Percentiles rank a stretch among this genome's conserved stretches.
These are phyloP conservation scores for Phaethornis superciliosus DNA, from an alignment of 2,113 vertebrate species.

Conservation along the genomic window DNA sequence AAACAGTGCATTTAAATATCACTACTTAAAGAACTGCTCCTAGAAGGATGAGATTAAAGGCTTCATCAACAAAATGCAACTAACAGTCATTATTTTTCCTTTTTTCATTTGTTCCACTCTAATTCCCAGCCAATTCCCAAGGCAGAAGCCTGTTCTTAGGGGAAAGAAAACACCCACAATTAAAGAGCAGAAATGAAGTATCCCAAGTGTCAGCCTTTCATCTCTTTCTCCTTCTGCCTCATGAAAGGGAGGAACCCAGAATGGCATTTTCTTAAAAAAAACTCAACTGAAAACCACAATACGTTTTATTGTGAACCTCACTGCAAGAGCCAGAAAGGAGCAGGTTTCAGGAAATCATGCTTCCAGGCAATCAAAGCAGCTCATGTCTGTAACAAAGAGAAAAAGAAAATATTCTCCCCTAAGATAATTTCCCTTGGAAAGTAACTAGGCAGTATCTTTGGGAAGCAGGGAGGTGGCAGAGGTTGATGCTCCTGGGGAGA, in stretches of 20 bases:
- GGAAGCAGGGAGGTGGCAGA: neutral
- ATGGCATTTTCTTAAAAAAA: slow-evolving; percentile 47
- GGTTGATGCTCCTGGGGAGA: neutral
- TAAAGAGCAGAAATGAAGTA: slow-evolving; percentile 25
- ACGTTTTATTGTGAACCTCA: slow-evolving; percentile 49
- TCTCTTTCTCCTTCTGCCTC: slow-evolving; percentile 47
- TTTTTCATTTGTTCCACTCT: slow-evolving; percentile 24
- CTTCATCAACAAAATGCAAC: neutral
- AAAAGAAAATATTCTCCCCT: neutral
- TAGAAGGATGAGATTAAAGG: neutral
- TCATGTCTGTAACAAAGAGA: slow-evolving; percentile 26
- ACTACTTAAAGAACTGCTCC: neutral
- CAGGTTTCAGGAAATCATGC: slow-evolving; percentile 66
- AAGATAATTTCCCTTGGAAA: slow-evolving; percentile 18
- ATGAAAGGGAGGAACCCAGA: slow-evolving; percentile 34
- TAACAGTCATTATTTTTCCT: neutral
- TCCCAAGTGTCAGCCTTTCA: slow-evolving; percentile 57
- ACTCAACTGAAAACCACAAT: slow-evolving; percentile 51
- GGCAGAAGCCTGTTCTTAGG: neutral
- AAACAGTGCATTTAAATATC: neutral
- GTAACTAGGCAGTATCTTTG: neutral
- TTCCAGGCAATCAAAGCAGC: slow-evolving; percentile 63
- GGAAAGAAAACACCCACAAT: slow-evolving; percentile 30
- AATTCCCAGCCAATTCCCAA: neutral
- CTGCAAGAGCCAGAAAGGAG: slow-evolving; percentile 59